Evolutionary conservation across 1,140 invertebrate species (phyloP).

Genomic region (Lordiphosa stackelbergi): DNA sequence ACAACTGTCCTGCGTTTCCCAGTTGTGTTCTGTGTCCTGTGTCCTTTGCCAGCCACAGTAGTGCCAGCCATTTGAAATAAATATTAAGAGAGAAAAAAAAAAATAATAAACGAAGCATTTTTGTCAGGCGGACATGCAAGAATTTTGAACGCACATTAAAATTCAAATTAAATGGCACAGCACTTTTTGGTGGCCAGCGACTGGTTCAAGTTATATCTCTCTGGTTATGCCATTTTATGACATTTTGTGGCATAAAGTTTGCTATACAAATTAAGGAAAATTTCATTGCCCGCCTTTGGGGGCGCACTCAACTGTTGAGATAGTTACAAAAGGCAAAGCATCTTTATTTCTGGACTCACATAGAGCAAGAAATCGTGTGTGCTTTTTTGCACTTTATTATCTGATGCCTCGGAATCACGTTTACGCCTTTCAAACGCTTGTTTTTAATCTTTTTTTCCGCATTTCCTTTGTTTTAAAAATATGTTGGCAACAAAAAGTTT

Average conservation of each 20-base stretch:
- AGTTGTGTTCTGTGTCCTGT: conserved; percentile 10
- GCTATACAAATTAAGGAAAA: conserved; percentile 10
- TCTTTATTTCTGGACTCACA: too few relatives aligned
- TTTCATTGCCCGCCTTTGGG: conserved; percentile 9
- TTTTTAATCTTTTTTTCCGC: too few relatives aligned
- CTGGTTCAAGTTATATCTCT: too few relatives aligned
- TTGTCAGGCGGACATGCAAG: conserved; percentile 33
- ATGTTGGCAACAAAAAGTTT: too few relatives aligned
- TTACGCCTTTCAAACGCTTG: too few relatives aligned
- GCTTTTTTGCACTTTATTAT: too few relatives aligned
- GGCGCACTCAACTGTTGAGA: not conserved
- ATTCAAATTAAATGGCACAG: conserved; percentile 56
- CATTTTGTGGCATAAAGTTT: conserved; percentile 1
- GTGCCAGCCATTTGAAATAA: conserved; percentile 46
- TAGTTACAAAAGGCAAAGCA: too few relatives aligned
- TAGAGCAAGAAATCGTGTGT: too few relatives aligned
- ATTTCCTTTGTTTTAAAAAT: too few relatives aligned
- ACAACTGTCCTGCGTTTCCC: conserved; percentile 36
- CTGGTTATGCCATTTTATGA: conserved; percentile 21
- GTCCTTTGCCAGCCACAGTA: conserved; percentile 23
- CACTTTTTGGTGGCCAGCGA: not conserved
- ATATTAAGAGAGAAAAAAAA: conserved; percentile 43
- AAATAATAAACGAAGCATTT: conserved; percentile 15
- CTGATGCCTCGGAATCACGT: too few relatives aligned
- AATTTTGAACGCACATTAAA: conserved; percentile 55